These are phyloP conservation scores for Sycophaga agraensis DNA, from an alignment of 1,140 invertebrate genomes.

Conservation along the genomic window DNA sequence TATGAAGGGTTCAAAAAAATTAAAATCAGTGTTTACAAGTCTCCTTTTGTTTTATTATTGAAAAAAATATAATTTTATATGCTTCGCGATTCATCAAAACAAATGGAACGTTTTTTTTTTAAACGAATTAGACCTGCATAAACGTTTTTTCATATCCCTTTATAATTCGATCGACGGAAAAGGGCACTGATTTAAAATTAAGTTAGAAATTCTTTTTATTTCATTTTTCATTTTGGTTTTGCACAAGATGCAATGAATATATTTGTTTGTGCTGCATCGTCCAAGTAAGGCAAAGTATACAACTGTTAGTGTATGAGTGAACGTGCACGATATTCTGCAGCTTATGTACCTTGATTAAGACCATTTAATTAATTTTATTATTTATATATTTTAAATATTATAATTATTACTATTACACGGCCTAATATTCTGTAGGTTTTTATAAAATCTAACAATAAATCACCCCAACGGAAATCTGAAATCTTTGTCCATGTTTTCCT, in stretches of 20 bases:
- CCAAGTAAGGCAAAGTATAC: constrained; percentile 50
- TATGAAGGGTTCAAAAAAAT: constrained; percentile 11
- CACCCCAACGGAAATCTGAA: constrained; percentile 34
- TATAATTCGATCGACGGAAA: constrained; percentile 2
- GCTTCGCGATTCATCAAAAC: constrained; percentile 15
- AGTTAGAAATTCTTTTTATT: constrained; percentile 1
- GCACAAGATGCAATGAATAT: too few species aligned
- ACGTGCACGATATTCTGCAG: constrained; percentile 33
- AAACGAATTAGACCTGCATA: constrained; percentile 18
- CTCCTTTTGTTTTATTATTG: constrained; percentile 26
- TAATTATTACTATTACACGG: constrained; percentile 32
- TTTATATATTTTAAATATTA: constrained; percentile 28
- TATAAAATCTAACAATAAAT: constrained; percentile 44
- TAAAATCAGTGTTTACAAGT: constrained; percentile 20
- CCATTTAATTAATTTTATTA: constrained; percentile 13
- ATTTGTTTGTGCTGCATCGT: constrained; percentile 41
- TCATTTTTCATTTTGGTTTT: too few species aligned
- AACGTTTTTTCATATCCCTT: not conserved
- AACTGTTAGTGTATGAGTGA: constrained; percentile 34
- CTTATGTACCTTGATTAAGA: constrained; percentile 15
- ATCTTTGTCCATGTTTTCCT: constrained; percentile 24
- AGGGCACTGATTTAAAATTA: not conserved
- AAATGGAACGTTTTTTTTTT: constrained; percentile 14
- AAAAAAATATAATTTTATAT: constrained; percentile 29
- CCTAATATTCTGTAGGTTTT: constrained; percentile 36